These are phyloP conservation scores for Lepidurus apus DNA, from an alignment of 1,140 invertebrate genomes.

Conservation along the genomic window DNA sequence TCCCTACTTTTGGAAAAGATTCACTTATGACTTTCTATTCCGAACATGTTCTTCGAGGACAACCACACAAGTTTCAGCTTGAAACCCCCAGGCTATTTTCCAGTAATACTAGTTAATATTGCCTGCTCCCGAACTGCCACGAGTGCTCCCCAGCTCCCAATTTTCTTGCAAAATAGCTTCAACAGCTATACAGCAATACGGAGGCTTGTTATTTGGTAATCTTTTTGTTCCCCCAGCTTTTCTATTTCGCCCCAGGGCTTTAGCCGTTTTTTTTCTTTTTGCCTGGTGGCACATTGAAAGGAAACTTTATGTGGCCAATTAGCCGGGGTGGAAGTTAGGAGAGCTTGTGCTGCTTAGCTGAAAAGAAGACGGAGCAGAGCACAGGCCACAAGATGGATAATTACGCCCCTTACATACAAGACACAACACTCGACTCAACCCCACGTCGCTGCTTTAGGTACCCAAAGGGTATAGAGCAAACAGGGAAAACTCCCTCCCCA, in stretches of 20 bases:
- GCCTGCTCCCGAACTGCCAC: background rate
- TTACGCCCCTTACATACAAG: background rate
- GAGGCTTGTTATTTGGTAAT: slow-evolving; percentile 19
- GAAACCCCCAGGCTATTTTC: background rate
- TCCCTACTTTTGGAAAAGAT: too few relatives aligned
- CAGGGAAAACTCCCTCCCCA: background rate
- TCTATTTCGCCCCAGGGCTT: background rate
- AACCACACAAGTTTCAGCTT: background rate
- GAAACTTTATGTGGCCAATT: slow-evolving; percentile 14
- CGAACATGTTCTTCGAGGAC: too few relatives aligned
- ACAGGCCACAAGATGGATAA: background rate
- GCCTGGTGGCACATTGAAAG: background rate
- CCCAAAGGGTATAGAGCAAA: background rate
- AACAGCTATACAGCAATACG: background rate
- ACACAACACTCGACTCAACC: background rate
- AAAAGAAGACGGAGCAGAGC: background rate
- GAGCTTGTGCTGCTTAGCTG: background rate
- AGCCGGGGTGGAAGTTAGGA: slow-evolving; percentile 9
- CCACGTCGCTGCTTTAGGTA: background rate
- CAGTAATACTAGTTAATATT: background rate
- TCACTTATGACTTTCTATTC: too few relatives aligned
- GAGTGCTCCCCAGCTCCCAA: background rate
- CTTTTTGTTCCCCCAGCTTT: slow-evolving; percentile 1
- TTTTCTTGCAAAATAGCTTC: slow-evolving; percentile 15
- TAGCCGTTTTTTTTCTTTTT: background rate